These are phyloP conservation scores for Argyresthia goedartella DNA, from an alignment of 2,888 invertebrate species.

Conservation along the genomic window DNA sequence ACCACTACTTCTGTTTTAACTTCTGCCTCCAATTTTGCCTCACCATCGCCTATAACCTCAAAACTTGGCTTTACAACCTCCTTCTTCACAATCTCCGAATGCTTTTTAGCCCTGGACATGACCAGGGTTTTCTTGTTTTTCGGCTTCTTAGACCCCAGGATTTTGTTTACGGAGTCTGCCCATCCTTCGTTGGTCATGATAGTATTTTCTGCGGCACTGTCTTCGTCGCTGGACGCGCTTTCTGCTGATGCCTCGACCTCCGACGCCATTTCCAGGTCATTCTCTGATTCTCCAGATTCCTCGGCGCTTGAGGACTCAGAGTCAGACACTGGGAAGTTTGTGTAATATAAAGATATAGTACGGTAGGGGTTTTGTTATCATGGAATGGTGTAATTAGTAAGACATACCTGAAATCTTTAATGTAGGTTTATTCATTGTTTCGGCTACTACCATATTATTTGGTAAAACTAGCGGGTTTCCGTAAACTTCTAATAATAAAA, in stretches of 20 bases:
- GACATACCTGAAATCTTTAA: slow-evolving; percentile 41
- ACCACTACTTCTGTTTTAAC: slow-evolving; percentile 32
- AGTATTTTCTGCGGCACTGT: slow-evolving; percentile 19
- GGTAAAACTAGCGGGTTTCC: background rate
- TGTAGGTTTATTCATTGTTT: slow-evolving; percentile 32
- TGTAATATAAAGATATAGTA: background rate
- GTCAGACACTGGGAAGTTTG: slow-evolving; percentile 28
- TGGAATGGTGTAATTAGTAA: background rate
- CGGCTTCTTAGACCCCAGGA: slow-evolving; percentile 80
- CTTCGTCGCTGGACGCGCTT: slow-evolving; percentile 16
- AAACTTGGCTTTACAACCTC: slow-evolving; percentile 68
- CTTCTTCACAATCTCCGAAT: slow-evolving; percentile 63
- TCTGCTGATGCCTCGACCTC: slow-evolving; percentile 13
- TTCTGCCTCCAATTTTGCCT: slow-evolving; percentile 44
- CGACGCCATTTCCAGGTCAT: slow-evolving; percentile 21
- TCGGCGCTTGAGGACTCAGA: slow-evolving; percentile 36
- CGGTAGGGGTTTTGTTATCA: background rate
- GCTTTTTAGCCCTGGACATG: slow-evolving; percentile 84
- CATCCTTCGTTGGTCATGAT: slow-evolving; percentile 76
- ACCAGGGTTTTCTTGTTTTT: slow-evolving; percentile 81
- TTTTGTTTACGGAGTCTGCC: slow-evolving; percentile 87
- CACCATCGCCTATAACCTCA: slow-evolving; percentile 75
- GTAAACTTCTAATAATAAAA: background rate
- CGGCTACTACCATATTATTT: slow-evolving; percentile 32
- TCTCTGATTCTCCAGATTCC: slow-evolving; percentile 31